phyloP scores from a whole-genome alignment of 2,113 vertebrate species.

The Apistogramma diplotaenia region DNA sequence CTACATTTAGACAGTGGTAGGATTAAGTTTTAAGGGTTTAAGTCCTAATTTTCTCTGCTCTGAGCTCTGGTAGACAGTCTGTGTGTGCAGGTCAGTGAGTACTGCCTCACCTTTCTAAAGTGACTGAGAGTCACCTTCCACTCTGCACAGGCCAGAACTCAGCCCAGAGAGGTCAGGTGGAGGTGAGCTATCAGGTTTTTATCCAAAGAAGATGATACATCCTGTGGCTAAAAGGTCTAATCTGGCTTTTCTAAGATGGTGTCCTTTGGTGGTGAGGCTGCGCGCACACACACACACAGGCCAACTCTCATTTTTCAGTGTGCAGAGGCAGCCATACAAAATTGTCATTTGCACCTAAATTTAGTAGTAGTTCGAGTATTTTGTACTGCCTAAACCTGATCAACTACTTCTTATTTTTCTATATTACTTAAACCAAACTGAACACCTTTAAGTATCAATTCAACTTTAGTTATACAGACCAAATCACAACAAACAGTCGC shows the following conservation, averaged over 20 bases:
- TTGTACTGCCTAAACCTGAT: neutral
- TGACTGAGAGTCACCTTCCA: neutral
- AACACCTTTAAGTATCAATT: neutral
- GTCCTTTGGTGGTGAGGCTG: neutral
- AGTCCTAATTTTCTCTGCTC: neutral
- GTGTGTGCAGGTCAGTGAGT: neutral
- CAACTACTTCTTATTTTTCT: neutral
- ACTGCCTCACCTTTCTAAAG: neutral
- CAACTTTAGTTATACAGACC: too few species aligned
- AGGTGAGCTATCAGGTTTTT: neutral
- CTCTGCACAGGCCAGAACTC: neutral
- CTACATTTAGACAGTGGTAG: neutral
- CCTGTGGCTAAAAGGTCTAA: neutral
- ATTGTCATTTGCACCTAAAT: neutral
- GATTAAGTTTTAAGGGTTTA: neutral
- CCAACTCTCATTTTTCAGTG: neutral
- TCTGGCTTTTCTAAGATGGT: neutral
- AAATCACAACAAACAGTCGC: too few species aligned
- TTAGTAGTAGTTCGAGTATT: neutral
- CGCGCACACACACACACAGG: neutral
- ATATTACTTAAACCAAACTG: rapidly evolving
- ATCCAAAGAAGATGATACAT: neutral
- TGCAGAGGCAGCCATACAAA: neutral
- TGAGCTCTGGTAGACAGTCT: neutral
- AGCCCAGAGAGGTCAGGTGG: neutral